Evolutionary conservation across 2,113 vertebrate species (phyloP).

Genomic region (Urocitellus parryii): DNA sequence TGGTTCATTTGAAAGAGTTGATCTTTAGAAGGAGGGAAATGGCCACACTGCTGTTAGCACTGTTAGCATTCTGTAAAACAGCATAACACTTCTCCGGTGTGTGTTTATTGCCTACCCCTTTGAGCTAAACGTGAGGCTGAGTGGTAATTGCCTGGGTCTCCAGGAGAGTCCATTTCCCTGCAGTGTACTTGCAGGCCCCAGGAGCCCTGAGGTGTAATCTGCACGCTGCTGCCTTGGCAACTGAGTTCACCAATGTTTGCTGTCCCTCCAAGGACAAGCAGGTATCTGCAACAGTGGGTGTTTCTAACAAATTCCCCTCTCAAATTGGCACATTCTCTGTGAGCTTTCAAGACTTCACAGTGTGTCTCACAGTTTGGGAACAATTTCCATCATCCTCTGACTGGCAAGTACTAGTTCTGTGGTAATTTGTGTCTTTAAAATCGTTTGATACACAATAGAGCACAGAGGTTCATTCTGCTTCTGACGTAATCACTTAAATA

Average conservation of each 20-base stretch:
- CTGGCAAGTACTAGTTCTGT: constrained; percentile 58
- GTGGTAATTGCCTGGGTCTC: constrained; percentile 24
- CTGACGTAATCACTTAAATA: constrained; percentile 34
- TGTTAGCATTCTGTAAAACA: constrained; percentile 31
- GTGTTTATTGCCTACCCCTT: constrained; percentile 43
- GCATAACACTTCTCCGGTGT: background rate
- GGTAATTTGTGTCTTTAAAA: constrained; percentile 72
- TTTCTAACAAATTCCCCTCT: constrained; percentile 58
- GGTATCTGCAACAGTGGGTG: background rate
- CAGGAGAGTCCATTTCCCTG: constrained; percentile 40
- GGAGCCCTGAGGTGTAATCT: constrained; percentile 58
- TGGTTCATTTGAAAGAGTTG: constrained; percentile 18
- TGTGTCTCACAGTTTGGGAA: constrained; percentile 58
- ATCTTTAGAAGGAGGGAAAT: constrained; percentile 21
- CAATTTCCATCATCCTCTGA: constrained; percentile 53
- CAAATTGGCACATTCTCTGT: constrained; percentile 54
- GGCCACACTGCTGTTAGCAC: background rate
- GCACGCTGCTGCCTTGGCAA: constrained; percentile 41
- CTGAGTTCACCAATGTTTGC: constrained; percentile 27
- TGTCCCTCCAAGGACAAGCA: constrained; percentile 23
- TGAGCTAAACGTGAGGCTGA: constrained; percentile 40
- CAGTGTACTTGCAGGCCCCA: background rate
- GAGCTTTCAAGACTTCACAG: constrained; percentile 54
- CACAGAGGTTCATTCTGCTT: constrained; percentile 23
- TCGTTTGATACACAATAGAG: constrained; percentile 33